Base-by-base conservation (phyloP, 2,797 vertebrate species). In the Ambastaia sidthimunki region DNA sequence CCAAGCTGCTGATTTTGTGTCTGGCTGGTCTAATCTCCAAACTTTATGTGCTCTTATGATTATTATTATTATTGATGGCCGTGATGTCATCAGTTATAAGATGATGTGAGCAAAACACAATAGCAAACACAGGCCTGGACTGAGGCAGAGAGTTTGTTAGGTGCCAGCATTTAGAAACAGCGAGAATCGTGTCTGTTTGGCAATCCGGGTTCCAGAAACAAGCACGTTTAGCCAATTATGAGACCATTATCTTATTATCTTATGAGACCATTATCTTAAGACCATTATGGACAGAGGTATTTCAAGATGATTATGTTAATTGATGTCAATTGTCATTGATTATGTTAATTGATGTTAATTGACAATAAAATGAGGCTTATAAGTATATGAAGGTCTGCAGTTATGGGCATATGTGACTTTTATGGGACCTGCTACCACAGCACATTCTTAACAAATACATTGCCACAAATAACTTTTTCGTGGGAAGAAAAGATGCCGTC, bases 1-100 rank as follows among this genome's bases (percentile, higher is more conserved):
- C 44, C 15, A 62, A 65, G 76, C 25, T 63, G 68, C 59, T 63
- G 68, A 78, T 25, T 78, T 44, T 71, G 67, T 71, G 44, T 77
- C 65, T 77, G 28, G 67, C 57, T 50, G 7, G 41, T 78, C 47
- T 65, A 52, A 71, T 78, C 76, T 71, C 68, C 68, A 65, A 25
- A 71, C 31, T 25, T 15, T 11, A 47, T 62, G 57, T 62, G 59
- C 57, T 78, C 37, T 19, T 78, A 52, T 63, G 50, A 41, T 41
- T 9, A 41, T 41, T 41, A 31, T 70, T 34, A 71, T 78, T 34
- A 71, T 68, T 71, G 54, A 77, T 59, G 41, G 25, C 7, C 1
- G 41, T 69, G 66, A 69, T 69, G 76, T 63, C 13, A 65, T 19
- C 23, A 34, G 28, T 74, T 10, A 65, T 37, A 41, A 50, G 47